phyloP scores from a whole-genome alignment of 2,888 invertebrate species.

The Apodemia duryi region DNA sequence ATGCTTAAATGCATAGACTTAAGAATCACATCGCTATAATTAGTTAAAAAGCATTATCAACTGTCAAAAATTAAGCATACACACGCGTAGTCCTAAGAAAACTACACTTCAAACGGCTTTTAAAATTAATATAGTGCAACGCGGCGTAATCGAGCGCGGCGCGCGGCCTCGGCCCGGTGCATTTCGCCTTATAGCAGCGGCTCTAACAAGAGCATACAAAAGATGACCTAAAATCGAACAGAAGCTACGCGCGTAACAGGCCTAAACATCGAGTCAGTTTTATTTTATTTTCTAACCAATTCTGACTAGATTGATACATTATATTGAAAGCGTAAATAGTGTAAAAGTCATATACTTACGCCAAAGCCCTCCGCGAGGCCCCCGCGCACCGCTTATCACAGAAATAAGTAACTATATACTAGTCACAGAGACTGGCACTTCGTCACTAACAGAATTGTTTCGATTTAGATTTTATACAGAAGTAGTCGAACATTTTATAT shows the following conservation, averaged over 20 bases:
- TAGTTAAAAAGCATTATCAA: conserved; percentile 63
- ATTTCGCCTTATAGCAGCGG: conserved; percentile 69
- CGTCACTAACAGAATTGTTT: conserved; percentile 67
- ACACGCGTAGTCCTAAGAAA: conserved; percentile 72
- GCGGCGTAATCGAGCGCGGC: conserved; percentile 57
- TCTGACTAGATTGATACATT: conserved; percentile 53
- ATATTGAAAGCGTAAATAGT: conserved; percentile 46
- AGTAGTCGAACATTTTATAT: conserved; percentile 40
- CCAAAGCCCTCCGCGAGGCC: conserved; percentile 67
- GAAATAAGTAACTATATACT: conserved; percentile 79
- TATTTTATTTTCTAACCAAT: conserved; percentile 62
- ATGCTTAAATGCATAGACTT: conserved; percentile 50
- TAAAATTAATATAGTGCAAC: conserved; percentile 69
- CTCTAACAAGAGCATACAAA: conserved; percentile 70
- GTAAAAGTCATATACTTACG: conserved; percentile 64
- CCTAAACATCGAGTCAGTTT: conserved; percentile 51
- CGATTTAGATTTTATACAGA: conserved; percentile 41
- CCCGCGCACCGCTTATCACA: conserved; percentile 77
- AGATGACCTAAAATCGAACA: conserved; percentile 78
- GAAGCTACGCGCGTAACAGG: conserved; percentile 56
- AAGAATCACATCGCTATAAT: conserved; percentile 61
- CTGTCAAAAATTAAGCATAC: conserved; percentile 78
- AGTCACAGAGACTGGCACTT: conserved; percentile 71
- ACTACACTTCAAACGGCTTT: conserved; percentile 66
- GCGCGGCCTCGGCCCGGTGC: conserved; percentile 76